These are phyloP conservation scores for Paradisaea rubra DNA, from an alignment of 2,113 vertebrate genomes.

Conservation along the genomic window DNA sequence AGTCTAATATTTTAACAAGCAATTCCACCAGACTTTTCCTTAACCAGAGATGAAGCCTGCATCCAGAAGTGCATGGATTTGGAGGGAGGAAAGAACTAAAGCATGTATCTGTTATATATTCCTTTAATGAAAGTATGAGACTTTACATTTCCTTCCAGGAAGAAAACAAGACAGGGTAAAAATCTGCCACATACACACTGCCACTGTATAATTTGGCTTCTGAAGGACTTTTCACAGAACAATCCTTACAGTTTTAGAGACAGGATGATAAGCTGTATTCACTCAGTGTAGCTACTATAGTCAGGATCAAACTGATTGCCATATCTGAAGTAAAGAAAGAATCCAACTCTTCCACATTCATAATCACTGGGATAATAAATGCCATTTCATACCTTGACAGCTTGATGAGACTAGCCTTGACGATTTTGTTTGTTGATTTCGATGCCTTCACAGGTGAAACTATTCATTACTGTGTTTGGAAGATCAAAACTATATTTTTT, in stretches of 20 bases:
- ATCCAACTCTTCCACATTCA: neutral
- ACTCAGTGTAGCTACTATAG: neutral
- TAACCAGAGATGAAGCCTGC: neutral
- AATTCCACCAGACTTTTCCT: neutral
- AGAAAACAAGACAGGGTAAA: neutral
- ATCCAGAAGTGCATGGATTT: neutral
- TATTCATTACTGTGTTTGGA: neutral
- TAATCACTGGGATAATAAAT: neutral
- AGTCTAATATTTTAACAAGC: neutral
- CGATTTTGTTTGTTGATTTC: neutral
- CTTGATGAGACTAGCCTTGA: neutral
- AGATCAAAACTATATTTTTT: neutral
- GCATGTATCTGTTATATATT: neutral
- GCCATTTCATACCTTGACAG: neutral
- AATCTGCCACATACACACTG: neutral
- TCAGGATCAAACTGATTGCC: neutral
- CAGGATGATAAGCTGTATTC: neutral
- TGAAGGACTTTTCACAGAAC: neutral
- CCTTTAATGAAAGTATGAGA: neutral
- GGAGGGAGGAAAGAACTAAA: neutral
- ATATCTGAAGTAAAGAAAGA: neutral
- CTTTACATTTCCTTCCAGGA: neutral
- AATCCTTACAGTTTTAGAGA: neutral
- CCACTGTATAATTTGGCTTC: neutral
- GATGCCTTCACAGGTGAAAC: neutral